Conservation (phyloP, 2,113 vertebrate genomes). For the Poicephalus gulielmi region DNA sequence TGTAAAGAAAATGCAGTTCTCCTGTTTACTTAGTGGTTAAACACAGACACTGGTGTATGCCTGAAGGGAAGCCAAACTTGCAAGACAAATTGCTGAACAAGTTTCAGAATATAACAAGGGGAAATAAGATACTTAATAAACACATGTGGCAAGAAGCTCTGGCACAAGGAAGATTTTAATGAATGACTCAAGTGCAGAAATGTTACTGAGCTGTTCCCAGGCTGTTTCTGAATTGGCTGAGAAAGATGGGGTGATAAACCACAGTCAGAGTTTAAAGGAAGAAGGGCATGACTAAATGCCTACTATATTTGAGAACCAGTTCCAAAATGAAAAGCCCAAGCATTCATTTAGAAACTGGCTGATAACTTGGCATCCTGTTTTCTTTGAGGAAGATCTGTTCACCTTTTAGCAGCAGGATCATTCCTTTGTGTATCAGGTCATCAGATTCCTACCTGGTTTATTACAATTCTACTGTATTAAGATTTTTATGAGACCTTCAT, state of each 20-base stretch:
- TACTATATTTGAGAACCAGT: not conserved
- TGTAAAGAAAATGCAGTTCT: not conserved
- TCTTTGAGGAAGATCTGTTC: not conserved
- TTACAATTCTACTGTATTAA: not conserved
- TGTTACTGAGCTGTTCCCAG: not conserved
- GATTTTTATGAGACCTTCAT: not conserved
- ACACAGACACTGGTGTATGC: not conserved
- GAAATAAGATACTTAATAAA: not conserved
- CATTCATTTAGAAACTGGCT: not conserved
- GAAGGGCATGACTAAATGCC: not conserved
- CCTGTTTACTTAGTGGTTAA: not conserved
- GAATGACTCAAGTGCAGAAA: slow-evolving; percentile 43
- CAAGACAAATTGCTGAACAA: not conserved
- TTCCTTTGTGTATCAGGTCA: not conserved
- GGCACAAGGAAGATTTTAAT: not conserved
- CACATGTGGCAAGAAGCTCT: not conserved
- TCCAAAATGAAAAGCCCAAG: not conserved
- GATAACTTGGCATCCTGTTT: not conserved
- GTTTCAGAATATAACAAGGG: not conserved
- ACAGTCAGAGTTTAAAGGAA: slow-evolving; percentile 7
- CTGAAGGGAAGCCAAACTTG: not conserved
- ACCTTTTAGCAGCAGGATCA: not conserved
- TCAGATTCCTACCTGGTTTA: not conserved
- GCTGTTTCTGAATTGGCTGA: slow-evolving; percentile 32
- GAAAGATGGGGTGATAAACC: slow-evolving; percentile 40